These are phyloP conservation scores for Zelostemma sp. DNA, from an alignment of 1,140 invertebrate species.

Conservation along the genomic window DNA sequence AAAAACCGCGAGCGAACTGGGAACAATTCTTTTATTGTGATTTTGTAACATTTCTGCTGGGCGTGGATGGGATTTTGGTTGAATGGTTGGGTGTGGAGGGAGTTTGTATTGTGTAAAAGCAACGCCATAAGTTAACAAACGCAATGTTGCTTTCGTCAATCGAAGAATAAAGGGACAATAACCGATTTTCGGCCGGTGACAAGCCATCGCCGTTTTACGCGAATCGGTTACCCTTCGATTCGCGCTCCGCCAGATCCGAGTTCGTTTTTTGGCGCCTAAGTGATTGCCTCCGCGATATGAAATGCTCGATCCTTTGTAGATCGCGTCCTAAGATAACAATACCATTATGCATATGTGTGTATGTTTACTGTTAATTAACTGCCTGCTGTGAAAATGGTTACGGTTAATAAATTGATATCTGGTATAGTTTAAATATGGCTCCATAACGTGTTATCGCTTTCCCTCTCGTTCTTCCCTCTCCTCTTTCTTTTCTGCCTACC, in stretches of 20 bases:
- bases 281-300: constrained; percentile 69
- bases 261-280: constrained; percentile 58
- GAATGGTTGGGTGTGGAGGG: constrained; percentile 51
- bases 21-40: constrained; percentile 68
- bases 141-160: constrained; percentile 66
- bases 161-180: constrained; percentile 57
- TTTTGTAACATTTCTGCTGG: constrained; percentile 59
- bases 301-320: constrained; percentile 55
- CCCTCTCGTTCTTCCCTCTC: too few relatives aligned
- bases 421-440: constrained; percentile 65
- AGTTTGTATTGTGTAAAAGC: constrained; percentile 70
- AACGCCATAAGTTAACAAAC: constrained; percentile 70
- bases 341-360: constrained; percentile 64
- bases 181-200: constrained; percentile 14
- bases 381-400: constrained; percentile 65
- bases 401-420: constrained; percentile 65
- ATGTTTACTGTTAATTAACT: constrained; percentile 65
- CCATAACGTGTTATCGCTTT: constrained; percentile 61
- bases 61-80: constrained; percentile 54
- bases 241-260: constrained; percentile 64
- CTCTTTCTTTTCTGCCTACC: constrained; percentile 13
- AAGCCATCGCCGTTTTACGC: too few relatives aligned
- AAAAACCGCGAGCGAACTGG: constrained; percentile 64
- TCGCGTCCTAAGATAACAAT: constrained; percentile 60
- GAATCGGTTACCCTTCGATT: constrained; percentile 62